Evolutionary conservation across 2,797 vertebrate species (phyloP), one percentile per base, ranked within the genome.

Genomic region (Taenioides sp.): DNA sequence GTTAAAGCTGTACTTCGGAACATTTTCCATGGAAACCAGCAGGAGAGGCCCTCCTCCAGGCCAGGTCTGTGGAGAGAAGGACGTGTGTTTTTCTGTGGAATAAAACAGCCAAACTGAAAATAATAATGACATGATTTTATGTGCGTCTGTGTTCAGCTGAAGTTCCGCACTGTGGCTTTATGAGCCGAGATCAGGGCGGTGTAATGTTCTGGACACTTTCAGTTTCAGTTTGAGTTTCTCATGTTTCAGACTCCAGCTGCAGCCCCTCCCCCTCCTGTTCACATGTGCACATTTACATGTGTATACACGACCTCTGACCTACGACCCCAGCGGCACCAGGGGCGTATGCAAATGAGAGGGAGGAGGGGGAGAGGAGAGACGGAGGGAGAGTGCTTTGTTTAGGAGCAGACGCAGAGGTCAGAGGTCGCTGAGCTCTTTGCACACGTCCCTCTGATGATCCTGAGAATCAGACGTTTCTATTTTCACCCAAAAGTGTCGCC

Each of bases 191-290:
- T n/a, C n/a, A n/a, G 28, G 28, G 28, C 28, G 28, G 4, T 3
- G 4, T 31, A 3, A 31, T 31, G 28, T 31, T 31, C 34, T 10
- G 34, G 1, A 31, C 31, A 31, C 2, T 34, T 34, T 34, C 34
- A 34, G 1, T 34, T 34, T 34, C 34, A 34, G 3, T 59, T 50
- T 50, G n/a, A 9, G n/a, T 17, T 59, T 27, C 2, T 14, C 10
- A 59, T 5, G 5, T 27, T 28, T 12, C 58, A 60, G 58, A 60
- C 58, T 60, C 58, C 58, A 60, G 58, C 25, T 60, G 58, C 58
- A 60, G 58, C 58, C 12, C 23, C 23, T 17, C 25, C 23, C 4
- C 43, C 43, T 17, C 43, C 43, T 17, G 43, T 14, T 43, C 40
- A 40, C 37, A 40, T 40, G 37, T 43, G 40, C 57, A 16, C 6